phyloP scores from a whole-genome alignment of 2,113 vertebrate genomes.

The Channa argus region DNA sequence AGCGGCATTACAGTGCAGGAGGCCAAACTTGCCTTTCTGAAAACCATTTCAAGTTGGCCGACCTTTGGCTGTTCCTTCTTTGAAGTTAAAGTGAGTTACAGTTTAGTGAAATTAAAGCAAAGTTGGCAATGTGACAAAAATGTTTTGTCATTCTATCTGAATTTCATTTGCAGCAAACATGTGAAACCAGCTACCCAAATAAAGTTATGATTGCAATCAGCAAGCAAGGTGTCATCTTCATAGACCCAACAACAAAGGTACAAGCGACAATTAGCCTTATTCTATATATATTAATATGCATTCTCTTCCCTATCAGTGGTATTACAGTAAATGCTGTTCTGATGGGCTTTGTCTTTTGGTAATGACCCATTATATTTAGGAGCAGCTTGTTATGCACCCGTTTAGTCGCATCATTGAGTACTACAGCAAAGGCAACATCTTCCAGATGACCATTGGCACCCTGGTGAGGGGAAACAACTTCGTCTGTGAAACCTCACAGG shows the following conservation, averaged over 20 bases:
- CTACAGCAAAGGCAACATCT: constrained; percentile 87
- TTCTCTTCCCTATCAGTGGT: not conserved
- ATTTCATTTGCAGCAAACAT: constrained; percentile 88
- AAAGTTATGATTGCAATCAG: constrained; percentile 88
- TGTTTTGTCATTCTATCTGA: not conserved
- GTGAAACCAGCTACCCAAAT: constrained; percentile 87
- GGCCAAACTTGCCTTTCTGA: constrained; percentile 91
- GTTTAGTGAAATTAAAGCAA: not conserved
- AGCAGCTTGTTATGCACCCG: constrained; percentile 85
- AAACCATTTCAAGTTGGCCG: constrained; percentile 86
- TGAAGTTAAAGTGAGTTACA: constrained; percentile 89
- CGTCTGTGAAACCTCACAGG: constrained; percentile 91
- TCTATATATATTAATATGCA: not conserved
- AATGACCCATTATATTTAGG: constrained; percentile 74
- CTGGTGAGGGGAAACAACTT: constrained; percentile 84
- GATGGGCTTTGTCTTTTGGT: not conserved
- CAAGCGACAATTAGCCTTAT: not conserved
- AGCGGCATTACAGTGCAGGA: constrained; percentile 87
- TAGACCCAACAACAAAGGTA: constrained; percentile 92
- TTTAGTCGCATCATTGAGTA: constrained; percentile 92
- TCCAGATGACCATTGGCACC: constrained; percentile 90
- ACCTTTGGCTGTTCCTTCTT: constrained; percentile 96
- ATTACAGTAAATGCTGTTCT: too few relatives aligned
- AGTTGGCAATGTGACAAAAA: not conserved
- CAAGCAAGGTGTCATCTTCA: constrained; percentile 90